Evolutionary conservation across 1,140 invertebrate genomes (phyloP).

Genomic region (Drosophila pectinifera): DNA sequence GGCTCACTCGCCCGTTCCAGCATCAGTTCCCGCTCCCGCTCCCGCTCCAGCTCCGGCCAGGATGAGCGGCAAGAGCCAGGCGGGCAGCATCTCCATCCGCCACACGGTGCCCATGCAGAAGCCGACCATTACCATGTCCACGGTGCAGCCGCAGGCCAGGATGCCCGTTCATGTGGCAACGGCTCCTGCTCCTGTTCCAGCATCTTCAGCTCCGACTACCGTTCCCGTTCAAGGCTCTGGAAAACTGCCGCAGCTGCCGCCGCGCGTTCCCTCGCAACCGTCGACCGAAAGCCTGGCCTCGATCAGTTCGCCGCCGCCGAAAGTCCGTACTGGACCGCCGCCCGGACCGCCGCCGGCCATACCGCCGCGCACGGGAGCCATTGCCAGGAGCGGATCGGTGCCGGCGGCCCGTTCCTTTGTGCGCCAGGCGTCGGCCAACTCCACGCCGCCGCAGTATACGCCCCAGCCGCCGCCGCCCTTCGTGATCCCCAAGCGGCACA

Average conservation of each 20-base stretch:
- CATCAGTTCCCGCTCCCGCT: too few species aligned
- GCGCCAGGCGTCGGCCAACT: constrained; percentile 79
- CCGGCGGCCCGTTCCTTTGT: constrained; percentile 67
- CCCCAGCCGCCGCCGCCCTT: constrained; percentile 86
- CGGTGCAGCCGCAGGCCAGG: constrained; percentile 79
- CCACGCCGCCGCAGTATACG: constrained; percentile 84
- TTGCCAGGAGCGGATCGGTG: constrained; percentile 75
- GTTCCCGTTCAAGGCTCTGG: constrained; percentile 12
- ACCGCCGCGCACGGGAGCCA: constrained; percentile 78
- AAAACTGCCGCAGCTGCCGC: constrained; percentile 73
- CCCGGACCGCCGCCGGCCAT: constrained; percentile 85
- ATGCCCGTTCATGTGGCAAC: constrained; percentile 45
- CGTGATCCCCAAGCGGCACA: constrained; percentile 86
- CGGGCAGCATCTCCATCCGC: constrained; percentile 66
- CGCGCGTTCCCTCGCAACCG: constrained; percentile 70
- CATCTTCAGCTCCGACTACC: not conserved
- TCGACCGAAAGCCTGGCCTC: constrained; percentile 71
- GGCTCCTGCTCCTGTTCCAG: constrained; percentile 6
- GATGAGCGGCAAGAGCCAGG: constrained; percentile 26
- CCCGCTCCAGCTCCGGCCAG: constrained; percentile 20
- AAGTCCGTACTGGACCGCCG: constrained; percentile 58
- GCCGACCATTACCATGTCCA: constrained; percentile 80
- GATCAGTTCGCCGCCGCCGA: constrained; percentile 69
- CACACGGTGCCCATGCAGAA: constrained; percentile 83
- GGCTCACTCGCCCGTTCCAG: constrained; percentile 7